These are phyloP conservation scores for Actenoides lindsayi DNA, from an alignment of 2,113 vertebrate genomes.

Conservation along the genomic window DNA sequence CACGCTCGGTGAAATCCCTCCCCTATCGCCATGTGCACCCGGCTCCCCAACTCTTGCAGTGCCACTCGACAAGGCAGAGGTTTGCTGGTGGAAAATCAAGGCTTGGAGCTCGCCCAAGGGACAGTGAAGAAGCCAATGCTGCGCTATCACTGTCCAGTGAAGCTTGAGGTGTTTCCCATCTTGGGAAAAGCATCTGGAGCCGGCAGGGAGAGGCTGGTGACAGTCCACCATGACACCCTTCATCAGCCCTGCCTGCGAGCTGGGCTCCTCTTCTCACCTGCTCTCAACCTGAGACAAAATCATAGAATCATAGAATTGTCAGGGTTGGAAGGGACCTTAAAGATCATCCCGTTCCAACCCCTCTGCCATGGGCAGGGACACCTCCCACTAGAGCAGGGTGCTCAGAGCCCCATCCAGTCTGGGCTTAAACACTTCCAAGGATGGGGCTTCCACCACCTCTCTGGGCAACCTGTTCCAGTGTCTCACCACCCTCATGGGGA, in stretches of 20 bases:
- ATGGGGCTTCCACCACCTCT: no score
- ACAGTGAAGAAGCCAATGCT: neutral
- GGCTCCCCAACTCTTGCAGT: neutral
- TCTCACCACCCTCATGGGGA: no score
- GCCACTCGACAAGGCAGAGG: rapidly evolving
- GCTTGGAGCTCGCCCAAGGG: neutral
- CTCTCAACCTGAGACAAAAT: neutral
- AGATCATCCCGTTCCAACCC: no score
- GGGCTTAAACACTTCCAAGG: no score
- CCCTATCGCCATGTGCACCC: neutral
- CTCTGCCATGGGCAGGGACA: no score
- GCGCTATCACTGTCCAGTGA: neutral
- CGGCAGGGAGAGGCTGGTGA: neutral
- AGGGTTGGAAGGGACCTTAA: no score
- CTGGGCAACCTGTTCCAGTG: no score
- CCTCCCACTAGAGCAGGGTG: no score
- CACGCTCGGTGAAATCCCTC: neutral
- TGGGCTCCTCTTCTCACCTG: rapidly evolving
- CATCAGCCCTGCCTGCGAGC: neutral
- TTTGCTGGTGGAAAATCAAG: neutral
- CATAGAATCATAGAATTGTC: no score
- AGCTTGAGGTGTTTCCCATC: neutral
- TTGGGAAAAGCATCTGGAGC: neutral
- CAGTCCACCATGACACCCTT: rapidly evolving
- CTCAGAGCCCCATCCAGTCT: no score